A percentile compares a stretch with the other conserved stretches of the same genome.
phyloP scores from a whole-genome alignment of 2,797 vertebrate species.

The Clarias laeviceps region DNA sequence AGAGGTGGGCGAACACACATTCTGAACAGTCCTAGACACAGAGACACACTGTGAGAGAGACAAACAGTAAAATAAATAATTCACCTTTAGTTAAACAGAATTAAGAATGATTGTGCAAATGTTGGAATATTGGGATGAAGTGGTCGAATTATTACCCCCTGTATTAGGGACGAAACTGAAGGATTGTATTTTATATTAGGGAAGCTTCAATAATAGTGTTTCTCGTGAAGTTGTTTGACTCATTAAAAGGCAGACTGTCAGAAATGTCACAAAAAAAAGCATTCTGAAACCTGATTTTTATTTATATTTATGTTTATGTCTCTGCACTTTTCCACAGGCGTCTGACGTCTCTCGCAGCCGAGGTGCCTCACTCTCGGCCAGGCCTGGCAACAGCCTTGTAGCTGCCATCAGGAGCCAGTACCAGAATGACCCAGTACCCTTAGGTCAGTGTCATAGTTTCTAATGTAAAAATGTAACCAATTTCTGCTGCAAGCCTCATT shows the following conservation, averaged over 20 bases:
- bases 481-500: not conserved
- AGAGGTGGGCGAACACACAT: constrained; percentile 77
- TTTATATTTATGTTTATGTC: not conserved
- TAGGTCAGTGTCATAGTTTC: constrained; percentile 66
- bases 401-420: constrained; percentile 89
- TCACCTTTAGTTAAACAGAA: constrained; percentile 3
- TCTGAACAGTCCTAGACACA: not conserved
- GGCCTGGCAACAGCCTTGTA: constrained; percentile 88
- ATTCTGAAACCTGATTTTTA: not conserved
- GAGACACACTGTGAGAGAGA: not conserved
- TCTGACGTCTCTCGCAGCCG: constrained; percentile 94
- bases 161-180: not conserved
- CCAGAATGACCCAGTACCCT: constrained; percentile 81
- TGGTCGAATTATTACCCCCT: not conserved
- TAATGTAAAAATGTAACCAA: not conserved
- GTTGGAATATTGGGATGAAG: not conserved
- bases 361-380: constrained; percentile 83
- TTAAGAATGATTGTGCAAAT: not conserved
- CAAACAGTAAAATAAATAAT: not conserved
- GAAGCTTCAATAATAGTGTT: not conserved
- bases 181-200: too few species aligned
- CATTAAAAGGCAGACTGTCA: constrained; percentile 4
- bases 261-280: not conserved
- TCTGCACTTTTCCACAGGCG: constrained; percentile 73
- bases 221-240: not conserved